Evolutionary conservation across 2,797 vertebrate genomes (phyloP).

Genomic region (Picus viridis): DNA sequence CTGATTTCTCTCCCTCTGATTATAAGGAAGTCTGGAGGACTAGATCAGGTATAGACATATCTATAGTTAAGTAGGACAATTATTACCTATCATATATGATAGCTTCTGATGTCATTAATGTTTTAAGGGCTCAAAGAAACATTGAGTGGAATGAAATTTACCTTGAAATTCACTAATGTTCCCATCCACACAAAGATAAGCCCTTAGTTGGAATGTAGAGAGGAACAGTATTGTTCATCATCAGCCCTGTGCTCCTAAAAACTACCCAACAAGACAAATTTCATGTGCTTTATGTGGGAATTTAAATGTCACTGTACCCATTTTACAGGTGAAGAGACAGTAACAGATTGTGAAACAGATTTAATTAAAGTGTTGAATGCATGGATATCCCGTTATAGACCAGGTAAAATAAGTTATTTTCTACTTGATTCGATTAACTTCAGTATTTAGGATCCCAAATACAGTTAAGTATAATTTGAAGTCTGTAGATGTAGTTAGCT

Average conservation of each 20-base stretch:
- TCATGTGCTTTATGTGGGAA: background rate
- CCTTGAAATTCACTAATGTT: background rate
- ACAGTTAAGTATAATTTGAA: background rate
- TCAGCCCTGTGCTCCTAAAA: background rate
- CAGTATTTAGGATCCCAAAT: background rate
- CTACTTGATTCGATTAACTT: background rate
- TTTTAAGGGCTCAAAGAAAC: background rate
- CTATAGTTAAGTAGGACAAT: background rate
- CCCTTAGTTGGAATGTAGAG: background rate
- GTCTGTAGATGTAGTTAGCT: background rate
- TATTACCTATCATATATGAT: background rate
- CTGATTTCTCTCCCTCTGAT: background rate
- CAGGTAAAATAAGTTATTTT: background rate
- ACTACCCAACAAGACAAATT: background rate
- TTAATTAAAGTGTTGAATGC: background rate
- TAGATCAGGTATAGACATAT: background rate
- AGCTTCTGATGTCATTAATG: background rate
- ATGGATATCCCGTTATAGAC: background rate
- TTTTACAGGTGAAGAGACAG: slow-evolving; percentile 14
- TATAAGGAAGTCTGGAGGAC: background rate
- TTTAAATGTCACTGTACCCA: background rate
- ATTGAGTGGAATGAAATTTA: slow-evolving; percentile 11
- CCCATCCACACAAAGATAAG: background rate
- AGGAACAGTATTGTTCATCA: background rate
- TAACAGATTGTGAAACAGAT: background rate